Evolutionary conservation across 92 coral and sea anemone species (phyloP).

Genomic region (Siderastrea siderea): DNA sequence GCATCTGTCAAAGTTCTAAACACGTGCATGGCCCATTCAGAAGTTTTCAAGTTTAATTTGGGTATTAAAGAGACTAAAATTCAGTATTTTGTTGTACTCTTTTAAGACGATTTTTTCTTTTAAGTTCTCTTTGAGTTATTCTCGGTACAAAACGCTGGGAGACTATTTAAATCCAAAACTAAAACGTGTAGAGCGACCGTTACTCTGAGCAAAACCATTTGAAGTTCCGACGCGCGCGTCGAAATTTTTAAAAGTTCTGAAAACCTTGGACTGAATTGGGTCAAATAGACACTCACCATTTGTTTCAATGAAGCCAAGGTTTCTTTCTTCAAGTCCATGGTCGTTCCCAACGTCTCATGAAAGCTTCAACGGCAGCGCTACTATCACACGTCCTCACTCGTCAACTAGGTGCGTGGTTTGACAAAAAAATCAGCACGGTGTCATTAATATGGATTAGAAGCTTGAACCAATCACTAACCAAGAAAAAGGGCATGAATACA

Average conservation of each 20-base stretch:
- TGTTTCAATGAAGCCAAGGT: not conserved
- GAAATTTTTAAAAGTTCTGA: not conserved
- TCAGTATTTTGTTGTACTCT: no score
- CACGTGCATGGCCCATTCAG: no score
- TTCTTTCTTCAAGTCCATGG: not conserved
- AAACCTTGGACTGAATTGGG: not conserved
- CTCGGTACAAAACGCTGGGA: no score
- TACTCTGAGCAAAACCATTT: no score
- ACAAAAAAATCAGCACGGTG: not conserved
- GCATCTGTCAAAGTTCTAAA: no score
- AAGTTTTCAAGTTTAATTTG: no score
- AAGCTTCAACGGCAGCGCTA: not conserved
- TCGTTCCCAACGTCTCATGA: not conserved
- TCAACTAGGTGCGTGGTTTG: not conserved
- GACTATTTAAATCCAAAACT: no score
- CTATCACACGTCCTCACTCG: not conserved
- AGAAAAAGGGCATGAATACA: no score
- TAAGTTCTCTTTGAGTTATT: no score
- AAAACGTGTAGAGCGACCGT: no score
- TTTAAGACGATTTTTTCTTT: no score
- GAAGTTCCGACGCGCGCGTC: not conserved
- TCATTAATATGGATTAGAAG: slow-evolving; percentile 3
- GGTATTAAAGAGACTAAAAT: no score
- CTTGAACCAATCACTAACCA: not conserved
- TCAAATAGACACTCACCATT: not conserved